phyloP scores from a whole-genome alignment of 2,113 vertebrate species.

The Halichoeres trimaculatus region DNA sequence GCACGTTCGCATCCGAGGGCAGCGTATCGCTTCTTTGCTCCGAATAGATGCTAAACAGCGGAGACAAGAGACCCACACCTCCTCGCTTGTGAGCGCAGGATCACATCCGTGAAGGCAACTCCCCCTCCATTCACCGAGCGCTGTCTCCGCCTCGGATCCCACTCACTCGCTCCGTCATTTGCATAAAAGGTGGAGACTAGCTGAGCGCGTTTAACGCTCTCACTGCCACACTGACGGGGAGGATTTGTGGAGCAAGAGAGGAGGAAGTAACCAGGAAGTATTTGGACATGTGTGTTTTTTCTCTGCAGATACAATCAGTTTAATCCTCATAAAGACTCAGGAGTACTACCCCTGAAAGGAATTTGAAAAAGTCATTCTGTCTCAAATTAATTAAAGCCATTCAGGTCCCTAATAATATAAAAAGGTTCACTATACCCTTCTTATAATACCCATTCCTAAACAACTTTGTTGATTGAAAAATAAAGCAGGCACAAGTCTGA shows the following conservation, averaged over 20 bases:
- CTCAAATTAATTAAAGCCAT: too few species aligned
- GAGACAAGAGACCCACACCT: slow-evolving; percentile 61
- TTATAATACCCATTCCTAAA: background rate
- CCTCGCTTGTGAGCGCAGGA: slow-evolving; percentile 51
- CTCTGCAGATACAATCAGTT: background rate
- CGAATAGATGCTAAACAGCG: slow-evolving; percentile 63
- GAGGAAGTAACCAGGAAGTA: background rate
- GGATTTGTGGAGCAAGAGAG: background rate
- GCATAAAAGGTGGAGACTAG: slow-evolving; percentile 81
- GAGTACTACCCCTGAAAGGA: too few species aligned
- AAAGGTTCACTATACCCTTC: too few species aligned
- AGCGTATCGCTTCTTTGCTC: slow-evolving; percentile 21
- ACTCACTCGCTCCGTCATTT: slow-evolving; percentile 69
- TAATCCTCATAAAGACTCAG: background rate
- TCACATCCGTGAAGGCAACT: slow-evolving; percentile 56
- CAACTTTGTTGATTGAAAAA: slow-evolving; percentile 9
- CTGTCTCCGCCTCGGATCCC: slow-evolving; percentile 65
- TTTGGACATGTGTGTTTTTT: background rate
- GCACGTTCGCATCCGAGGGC: slow-evolving; percentile 54
- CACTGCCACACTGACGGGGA: slow-evolving; percentile 33
- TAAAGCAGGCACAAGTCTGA: slow-evolving; percentile 3
- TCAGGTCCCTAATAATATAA: too few species aligned
- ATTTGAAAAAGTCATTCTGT: too few species aligned
- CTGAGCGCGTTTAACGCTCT: slow-evolving; percentile 67
- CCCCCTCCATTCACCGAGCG: slow-evolving; percentile 64